Evolutionary conservation across 2,797 vertebrate genomes (phyloP).

Genomic region (Chelidonichthys spinosus): DNA sequence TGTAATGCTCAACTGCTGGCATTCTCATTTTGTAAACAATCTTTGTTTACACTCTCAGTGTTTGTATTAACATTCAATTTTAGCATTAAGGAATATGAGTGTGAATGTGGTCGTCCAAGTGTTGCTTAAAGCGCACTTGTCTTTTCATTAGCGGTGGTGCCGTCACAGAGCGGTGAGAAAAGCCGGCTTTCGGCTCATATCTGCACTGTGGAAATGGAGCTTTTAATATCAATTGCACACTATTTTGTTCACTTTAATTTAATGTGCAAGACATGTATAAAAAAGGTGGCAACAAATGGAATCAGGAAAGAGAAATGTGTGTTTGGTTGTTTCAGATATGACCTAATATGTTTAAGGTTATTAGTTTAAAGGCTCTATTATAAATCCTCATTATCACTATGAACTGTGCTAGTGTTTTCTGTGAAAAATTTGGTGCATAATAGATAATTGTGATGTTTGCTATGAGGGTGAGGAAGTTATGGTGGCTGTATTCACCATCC

Average conservation of each 20-base stretch:
- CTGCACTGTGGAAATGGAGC: conserved; percentile 25
- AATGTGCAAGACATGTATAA: conserved; percentile 8
- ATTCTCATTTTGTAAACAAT: conserved; percentile 60
- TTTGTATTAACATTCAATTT: conserved; percentile 65
- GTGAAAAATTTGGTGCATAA: background rate
- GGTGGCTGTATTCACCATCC: background rate
- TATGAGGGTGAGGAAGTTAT: rapidly evolving
- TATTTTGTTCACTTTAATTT: conserved; percentile 36
- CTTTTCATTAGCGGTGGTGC: conserved; percentile 55
- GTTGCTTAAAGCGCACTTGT: conserved; percentile 53
- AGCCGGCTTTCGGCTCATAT: conserved; percentile 20
- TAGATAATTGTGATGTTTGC: background rate
- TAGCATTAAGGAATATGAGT: conserved; percentile 71
- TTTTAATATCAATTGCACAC: conserved; percentile 37
- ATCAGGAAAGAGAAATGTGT: background rate
- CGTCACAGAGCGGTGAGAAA: conserved; percentile 44
- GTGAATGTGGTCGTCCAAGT: conserved; percentile 68
- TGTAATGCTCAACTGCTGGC: conserved; percentile 32
- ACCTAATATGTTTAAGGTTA: background rate
- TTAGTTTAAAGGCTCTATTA: conserved; percentile 3
- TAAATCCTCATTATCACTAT: background rate
- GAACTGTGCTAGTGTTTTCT: background rate
- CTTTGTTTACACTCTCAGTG: conserved; percentile 60
- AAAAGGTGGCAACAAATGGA: background rate
- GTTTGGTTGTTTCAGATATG: conserved; percentile 3